Evolutionary conservation across 2,797 vertebrate genomes (phyloP), one percentile per base, ranked within the genome.

Genomic region (Diplodus sargus): DNA sequence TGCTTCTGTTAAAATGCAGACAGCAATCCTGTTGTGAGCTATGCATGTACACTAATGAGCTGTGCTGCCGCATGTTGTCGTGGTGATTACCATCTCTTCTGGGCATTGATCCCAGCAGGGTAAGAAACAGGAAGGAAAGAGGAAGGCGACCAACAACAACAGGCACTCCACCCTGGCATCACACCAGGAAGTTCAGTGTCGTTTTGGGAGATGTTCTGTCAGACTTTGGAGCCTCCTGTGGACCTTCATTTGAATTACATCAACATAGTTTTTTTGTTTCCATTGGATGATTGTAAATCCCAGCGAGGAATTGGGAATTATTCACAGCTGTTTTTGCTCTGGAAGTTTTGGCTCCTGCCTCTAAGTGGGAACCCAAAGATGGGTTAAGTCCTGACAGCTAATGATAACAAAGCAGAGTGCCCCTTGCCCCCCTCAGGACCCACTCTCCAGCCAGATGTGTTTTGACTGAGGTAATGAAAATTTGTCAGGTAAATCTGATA

Each of bases 41-140:
- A 87, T 86, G 89, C 87, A 86, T 88, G 87, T 90, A 85, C 91
- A 83, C 90, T 92, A 93, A 94, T 92, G 92, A 94, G 92, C 80
- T 93, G 89, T 90, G 91, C 85, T 86, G 81, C 76, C 39, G 87
- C 87, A 87, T 91, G 88, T 90, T 90, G 90, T 85, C 23, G 72
- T 77, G 82, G 86, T 89, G 89, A 93, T 94, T 93, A 92, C 83
- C 79, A 84, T 92, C 85, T 91, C 85, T 66, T 86, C 78, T 86
- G 85, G 89, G 85, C 86, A 92, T 91, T 89, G 87, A 92, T 92
- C 87, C 73, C 60, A 80, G 82, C 78, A 42, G 70, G 81, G 75
- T 77, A 73, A 76, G 7, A 88, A 78, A 75, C 66, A 73, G 85
- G 82, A 79, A 82, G 72, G 74, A 79, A 39, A 65, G 28, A 78